Percentiles rank a stretch among this genome's conserved stretches.
Evolutionary conservation across 2,888 invertebrate genomes (phyloP).

Genomic region (Patella pellucida): DNA sequence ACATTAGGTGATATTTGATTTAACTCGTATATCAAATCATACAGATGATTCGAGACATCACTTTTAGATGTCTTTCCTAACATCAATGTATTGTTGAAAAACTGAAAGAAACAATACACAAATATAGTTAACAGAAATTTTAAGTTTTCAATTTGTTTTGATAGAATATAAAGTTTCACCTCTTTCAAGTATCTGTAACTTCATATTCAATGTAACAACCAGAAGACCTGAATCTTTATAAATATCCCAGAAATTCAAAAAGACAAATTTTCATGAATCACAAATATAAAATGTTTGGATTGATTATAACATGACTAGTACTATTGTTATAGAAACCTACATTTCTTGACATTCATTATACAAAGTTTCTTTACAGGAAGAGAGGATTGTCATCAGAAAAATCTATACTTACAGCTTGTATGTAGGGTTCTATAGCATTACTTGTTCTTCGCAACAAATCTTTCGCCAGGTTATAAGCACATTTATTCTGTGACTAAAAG

Average conservation of each 20-base stretch:
- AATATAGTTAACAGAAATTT: background rate
- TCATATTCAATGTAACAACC: background rate
- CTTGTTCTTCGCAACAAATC: constrained; percentile 92
- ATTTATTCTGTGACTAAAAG: constrained; percentile 83
- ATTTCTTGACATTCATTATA: too few species aligned
- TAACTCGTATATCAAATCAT: constrained; percentile 95
- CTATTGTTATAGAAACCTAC: too few species aligned
- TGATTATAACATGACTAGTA: too few species aligned
- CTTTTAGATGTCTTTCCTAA: constrained; percentile 83
- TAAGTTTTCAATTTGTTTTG: background rate
- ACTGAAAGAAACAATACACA: constrained; percentile 74
- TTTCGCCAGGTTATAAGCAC: constrained; percentile 90
- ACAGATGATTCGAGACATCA: constrained; percentile 76
- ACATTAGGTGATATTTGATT: constrained; percentile 92
- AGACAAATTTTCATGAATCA: too few species aligned
- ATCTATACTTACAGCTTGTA: constrained; percentile 83
- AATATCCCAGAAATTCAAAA: too few species aligned
- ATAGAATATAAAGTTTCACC: background rate
- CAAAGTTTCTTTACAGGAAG: too few species aligned
- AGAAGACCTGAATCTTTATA: background rate
- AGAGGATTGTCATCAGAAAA: background rate
- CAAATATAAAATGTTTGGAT: too few species aligned
- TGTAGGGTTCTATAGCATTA: constrained; percentile 92
- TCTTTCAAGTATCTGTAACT: background rate
- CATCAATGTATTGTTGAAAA: constrained; percentile 95